Evolutionary conservation across 2,797 vertebrate species (phyloP), one percentile per base, ranked within the genome.

Genomic region (Schizopygopsis malacanthus): DNA sequence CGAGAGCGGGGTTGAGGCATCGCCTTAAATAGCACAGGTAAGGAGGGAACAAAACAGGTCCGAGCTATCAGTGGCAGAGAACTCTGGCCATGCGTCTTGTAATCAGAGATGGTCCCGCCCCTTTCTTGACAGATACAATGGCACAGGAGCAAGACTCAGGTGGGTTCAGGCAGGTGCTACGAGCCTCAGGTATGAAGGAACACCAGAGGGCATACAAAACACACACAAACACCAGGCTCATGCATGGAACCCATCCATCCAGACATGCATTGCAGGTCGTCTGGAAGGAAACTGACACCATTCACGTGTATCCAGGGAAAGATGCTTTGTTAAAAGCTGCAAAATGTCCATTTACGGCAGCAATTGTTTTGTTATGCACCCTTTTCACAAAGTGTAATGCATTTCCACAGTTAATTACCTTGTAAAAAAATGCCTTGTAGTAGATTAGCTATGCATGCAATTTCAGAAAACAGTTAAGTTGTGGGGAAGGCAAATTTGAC

Each of bases 11-110:
- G 88, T 76, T 91, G 90, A 91, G 92, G 89, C 89, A 90, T 92
- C 90, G 91, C 93, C 94, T 95, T 95, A 96, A 96, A 95, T 94
- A 96, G 94, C 89, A 93, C 90, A 94, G 93, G 92, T 85, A 33
- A 75, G 79, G 81, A 75, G 65, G 79, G 75, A 73, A 78, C 47
- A 81, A 81, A 82, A 86, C 89, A 90, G 88, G 92, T 91, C 91
- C 80, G 84, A 82, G 91, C 90, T 92, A 92, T 92, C 91, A 91
- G 73, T 69, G 79, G 56, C 69, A 83, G 73, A 82, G 63, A 84
- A 87, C 87, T 93, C 92, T 80, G 86, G 91, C 91, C 94, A 94
- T 95, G 94, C 95, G 92, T 94, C 91, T 91, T 94, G 95, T 96
- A 95, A 96, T 94, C 92, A 94, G 95, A 96, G 94, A 94, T 91